Base-by-base conservation (phyloP, 2,113 vertebrate species). In the Dendrocopos noguchii region DNA sequence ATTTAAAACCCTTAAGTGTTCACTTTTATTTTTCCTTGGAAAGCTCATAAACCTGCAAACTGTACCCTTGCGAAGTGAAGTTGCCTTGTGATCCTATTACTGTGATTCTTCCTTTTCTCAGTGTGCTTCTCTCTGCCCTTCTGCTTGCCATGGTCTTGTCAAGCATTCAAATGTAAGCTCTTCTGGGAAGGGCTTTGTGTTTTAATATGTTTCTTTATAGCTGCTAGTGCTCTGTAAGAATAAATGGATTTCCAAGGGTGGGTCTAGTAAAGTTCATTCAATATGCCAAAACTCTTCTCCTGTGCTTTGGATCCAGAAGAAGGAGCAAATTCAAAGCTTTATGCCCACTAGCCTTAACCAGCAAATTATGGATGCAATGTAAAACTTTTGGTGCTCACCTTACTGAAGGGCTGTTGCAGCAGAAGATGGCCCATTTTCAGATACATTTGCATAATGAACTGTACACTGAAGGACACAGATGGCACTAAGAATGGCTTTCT, bases 1-100 rank as follows among this genome's bases (percentile, higher is more conserved):
- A 63, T 87, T 94, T 94, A 77, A 88, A 96, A 85, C 61, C 91
- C 76, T 46, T 80, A 87, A 94, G 19, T 72, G 66, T 79, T 91
- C 52, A 1, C 19, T 90, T 91, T 63, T 57, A 53, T 84, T 93
- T 94, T 96, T 83, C 87, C 67, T 91, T 92, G 72, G 81, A 94
- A 91, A 93, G 70, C 66, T 91, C 72, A 42, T 27, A 83, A 75
- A 88, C n/a, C 25, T 83, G 70, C 81, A 93, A 86, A 89, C 44
- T 79, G 9, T 75, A 72, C 50, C 59, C 68, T 78, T 80, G 68
- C 95, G 74, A 86, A 78, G 85, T 59, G 65, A 94, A 85, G 50
- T 80, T 93, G n/a, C 81, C 86, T 87, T 77, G 61, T 94, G 89
- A 86, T 94, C 68, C 72, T 91, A 4, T 86, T 91, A 63, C 57